These are phyloP conservation scores for Scomber scombrus DNA, from an alignment of 2,113 vertebrate genomes.

Conservation along the genomic window DNA sequence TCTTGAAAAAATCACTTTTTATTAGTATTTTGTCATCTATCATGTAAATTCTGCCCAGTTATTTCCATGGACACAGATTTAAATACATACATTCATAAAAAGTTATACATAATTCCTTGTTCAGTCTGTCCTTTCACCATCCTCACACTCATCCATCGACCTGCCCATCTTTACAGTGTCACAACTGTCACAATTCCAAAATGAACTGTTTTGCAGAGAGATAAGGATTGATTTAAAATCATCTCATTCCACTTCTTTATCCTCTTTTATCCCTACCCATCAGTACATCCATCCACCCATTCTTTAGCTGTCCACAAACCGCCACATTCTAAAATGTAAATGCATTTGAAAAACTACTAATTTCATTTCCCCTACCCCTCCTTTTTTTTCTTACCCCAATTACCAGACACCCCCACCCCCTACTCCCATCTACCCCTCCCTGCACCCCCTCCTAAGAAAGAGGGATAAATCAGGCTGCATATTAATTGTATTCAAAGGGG, in stretches of 20 bases:
- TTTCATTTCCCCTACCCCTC: conserved; percentile 43
- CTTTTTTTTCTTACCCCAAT: conserved; percentile 56
- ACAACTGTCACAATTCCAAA: conserved; percentile 52
- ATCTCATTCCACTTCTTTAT: conserved; percentile 45
- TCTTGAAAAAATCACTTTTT: background rate
- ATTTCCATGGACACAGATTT: background rate
- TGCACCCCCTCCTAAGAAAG: conserved; percentile 62
- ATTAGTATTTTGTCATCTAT: background rate
- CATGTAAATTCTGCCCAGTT: background rate
- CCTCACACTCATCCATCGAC: conserved; percentile 8
- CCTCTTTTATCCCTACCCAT: conserved; percentile 50
- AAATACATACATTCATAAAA: background rate
- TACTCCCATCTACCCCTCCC: conserved; percentile 12
- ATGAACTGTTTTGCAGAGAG: conserved; percentile 37
- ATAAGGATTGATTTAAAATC: conserved; percentile 51
- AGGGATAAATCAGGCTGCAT: conserved; percentile 78
- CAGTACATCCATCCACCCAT: conserved; percentile 38
- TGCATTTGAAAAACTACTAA: conserved; percentile 50
- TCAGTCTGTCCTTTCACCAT: conserved; percentile 29
- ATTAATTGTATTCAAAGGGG: conserved; percentile 80
- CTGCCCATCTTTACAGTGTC: conserved; percentile 36
- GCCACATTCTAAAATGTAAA: conserved; percentile 48
- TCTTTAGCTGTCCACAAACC: conserved; percentile 8
- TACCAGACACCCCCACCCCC: conserved; percentile 19
- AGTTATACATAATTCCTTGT: conserved; percentile 9